Base-by-base conservation (phyloP, 2,888 invertebrate species). In the Acronicta aceris region DNA sequence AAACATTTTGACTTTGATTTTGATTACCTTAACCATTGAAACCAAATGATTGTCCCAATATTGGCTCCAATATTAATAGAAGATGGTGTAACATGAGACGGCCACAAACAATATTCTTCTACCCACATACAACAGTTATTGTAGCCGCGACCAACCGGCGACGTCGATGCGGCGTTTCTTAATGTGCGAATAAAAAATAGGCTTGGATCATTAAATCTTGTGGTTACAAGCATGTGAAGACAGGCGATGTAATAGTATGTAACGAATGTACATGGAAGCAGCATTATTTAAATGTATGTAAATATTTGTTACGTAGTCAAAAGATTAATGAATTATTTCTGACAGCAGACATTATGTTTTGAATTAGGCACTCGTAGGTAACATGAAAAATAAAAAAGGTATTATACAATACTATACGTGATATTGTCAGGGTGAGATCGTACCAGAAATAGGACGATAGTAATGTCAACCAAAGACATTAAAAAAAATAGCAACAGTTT, bases 61-160 rank as follows among this genome's bases (percentile, higher is more conserved):
- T 66, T 75, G 64, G 62, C 7, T 45, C 52, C 55, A 73, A 71
- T 56, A 60, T 63, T 33, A 2, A 33, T 33, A 33, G 41, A 15
- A 66, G 51, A 56, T 68, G 57, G 53, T 69, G 76, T 74, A 82
- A 83, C 63, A 71, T 69, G 81, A 82, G 75, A 76, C 68, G 63
- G 59, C 55, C 70, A 65, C 82, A 89, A 88, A 90, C 88, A 90
- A 89, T 89, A 79, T 81, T 70, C 78, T 75, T 66, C 84, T 79
- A 81, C 91, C 90, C 89, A 91, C 91, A 83, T 85, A 71, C 50
- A 69, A 71, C 74, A 76, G 74, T 80, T 86, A 84, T 83, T 84
- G 81, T 83, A 81, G 74, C 64, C 64, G 51, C 59, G 79, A 72
- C 71, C 70, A 74, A 77, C 76, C 74, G 78, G 71, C 76, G 73